Evolutionary conservation across 1,140 invertebrate species (phyloP), one percentile per base, ranked within the genome.

Genomic region (Holotrichia oblita): DNA sequence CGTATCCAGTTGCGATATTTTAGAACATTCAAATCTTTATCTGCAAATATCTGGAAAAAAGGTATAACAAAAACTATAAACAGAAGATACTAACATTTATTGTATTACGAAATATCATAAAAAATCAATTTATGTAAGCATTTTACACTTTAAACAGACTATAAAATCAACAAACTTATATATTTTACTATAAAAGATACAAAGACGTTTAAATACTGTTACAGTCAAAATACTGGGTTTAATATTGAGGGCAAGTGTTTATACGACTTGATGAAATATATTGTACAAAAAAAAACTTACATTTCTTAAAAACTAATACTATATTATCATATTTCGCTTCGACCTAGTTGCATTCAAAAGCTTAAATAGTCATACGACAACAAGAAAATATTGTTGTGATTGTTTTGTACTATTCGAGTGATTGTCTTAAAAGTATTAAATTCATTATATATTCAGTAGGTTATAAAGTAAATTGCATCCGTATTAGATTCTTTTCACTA

Each of bases 401-500:
- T 55, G 17, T 6, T 69, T 69, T 69, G 61, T 69, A 69, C 61
- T 69, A 69, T 69, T 10, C 22, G 22, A 22, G 20, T 69, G 14
- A 22, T 10, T 69, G 22, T 22, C 61, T 69, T 69, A 27, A 27
- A 0, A 69, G 8, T 69, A 69, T 12, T 27, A 69, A 69, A 27
- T 34, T 14, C 44, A 48, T 48, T 10, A 69, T 7, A 69, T 22
- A 10, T 20, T 12, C 7, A 27, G 27, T 12, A 34, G 24, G 41
- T 74, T 41, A 74, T n/a, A 74, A 40, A 74, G 2, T 41, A 41
- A 69, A 14, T 69, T n/a, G n/a, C n/a, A n/a, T n/a, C n/a, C n/a
- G n/a, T n/a, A n/a, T n/a, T 74, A 41, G 27, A 74, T 41, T 76
- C 76, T 81, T 41, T 85, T 85, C 8, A 87, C 85, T 10, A 87